These are phyloP conservation scores for Pseudopipra pipra DNA, from an alignment of 2,113 vertebrate genomes.

Conservation along the genomic window DNA sequence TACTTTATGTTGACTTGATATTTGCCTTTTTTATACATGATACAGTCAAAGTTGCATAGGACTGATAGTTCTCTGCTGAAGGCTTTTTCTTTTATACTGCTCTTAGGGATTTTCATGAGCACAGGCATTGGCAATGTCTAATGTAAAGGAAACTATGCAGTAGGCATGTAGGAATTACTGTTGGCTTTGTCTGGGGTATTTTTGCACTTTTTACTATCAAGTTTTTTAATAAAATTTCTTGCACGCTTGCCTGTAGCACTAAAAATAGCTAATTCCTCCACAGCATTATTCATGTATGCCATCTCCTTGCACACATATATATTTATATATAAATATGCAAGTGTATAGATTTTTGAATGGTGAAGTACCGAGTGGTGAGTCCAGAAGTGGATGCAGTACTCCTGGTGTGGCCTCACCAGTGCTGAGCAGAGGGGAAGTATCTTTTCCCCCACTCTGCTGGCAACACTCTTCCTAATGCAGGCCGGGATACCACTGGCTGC, in stretches of 20 bases:
- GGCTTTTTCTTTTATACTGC: background rate
- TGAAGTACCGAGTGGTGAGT: background rate
- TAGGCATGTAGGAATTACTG: background rate
- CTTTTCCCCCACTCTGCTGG: background rate
- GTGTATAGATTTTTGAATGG: background rate
- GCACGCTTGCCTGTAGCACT: background rate
- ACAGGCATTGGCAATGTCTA: background rate
- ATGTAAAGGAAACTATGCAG: background rate
- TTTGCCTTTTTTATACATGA: background rate
- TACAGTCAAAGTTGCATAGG: slow-evolving; percentile 3
- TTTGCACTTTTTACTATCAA: background rate
- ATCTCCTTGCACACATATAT: background rate
- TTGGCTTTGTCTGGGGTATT: background rate
- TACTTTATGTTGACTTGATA: slow-evolving; percentile 31
- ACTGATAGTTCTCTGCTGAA: background rate
- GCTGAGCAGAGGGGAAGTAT: background rate
- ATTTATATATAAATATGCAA: background rate
- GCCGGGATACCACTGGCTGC: background rate
- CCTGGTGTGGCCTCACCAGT: background rate
- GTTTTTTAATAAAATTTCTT: background rate
- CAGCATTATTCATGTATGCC: background rate
- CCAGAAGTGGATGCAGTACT: background rate
- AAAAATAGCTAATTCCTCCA: background rate
- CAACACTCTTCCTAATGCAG: background rate
- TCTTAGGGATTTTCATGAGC: background rate